Percentiles rank a stretch among this genome's conserved stretches.
Conservation (phyloP, 2,113 vertebrate genomes). For the Eulacestoma nigropectus region DNA sequence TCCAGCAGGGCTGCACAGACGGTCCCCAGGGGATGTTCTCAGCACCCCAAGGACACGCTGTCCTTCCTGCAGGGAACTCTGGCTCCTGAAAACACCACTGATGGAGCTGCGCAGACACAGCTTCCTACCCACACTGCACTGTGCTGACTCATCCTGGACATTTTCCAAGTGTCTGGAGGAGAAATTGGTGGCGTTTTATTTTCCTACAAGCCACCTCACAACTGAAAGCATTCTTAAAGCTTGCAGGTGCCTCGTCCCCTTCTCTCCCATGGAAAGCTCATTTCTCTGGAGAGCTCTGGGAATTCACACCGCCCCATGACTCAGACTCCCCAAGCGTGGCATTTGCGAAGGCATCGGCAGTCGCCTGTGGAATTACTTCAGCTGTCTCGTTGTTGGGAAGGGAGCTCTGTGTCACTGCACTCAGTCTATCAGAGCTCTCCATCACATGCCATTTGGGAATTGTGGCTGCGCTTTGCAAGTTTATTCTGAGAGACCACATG, state of each 20-base stretch:
- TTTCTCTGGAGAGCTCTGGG: background rate
- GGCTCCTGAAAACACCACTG: accelerated
- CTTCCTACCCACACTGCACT: background rate
- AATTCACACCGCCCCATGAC: accelerated
- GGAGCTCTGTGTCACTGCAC: background rate
- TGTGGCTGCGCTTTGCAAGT: background rate
- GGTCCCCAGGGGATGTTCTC: background rate
- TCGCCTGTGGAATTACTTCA: background rate
- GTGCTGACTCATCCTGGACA: conserved; percentile 31
- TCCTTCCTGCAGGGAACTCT: background rate
- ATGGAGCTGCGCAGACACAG: background rate
- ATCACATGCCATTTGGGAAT: background rate
- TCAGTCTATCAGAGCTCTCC: background rate
- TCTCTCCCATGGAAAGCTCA: background rate
- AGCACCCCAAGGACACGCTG: background rate
- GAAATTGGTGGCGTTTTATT: background rate
- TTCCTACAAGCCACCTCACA: background rate
- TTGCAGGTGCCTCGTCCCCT: background rate
- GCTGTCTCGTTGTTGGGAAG: background rate
- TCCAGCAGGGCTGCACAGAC: background rate
- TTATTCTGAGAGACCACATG: background rate
- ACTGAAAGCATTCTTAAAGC: background rate
- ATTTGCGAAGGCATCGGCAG: background rate
- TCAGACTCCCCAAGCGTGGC: background rate
- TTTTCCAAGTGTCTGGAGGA: background rate